Evolutionary conservation across 2,888 invertebrate genomes (phyloP).

Genomic region (Agrochola circellaris): DNA sequence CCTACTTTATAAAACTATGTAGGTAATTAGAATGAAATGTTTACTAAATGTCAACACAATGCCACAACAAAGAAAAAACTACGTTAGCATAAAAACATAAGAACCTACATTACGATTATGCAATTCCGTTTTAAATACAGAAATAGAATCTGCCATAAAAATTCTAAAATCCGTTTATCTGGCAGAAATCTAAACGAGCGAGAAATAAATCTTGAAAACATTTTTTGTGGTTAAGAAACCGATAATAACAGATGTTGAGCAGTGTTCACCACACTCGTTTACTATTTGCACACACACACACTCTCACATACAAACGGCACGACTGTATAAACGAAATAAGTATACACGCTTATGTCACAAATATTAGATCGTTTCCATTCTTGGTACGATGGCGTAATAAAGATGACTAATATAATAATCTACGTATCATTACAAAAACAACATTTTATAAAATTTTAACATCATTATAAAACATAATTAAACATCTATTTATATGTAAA

Average conservation of each 20-base stretch:
- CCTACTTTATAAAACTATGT: constrained; percentile 18
- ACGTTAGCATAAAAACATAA: constrained; percentile 30
- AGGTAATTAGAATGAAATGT: constrained; percentile 42
- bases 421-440: constrained; percentile 6
- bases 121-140: constrained; percentile 40
- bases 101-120: constrained; percentile 29
- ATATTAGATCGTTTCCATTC: constrained; percentile 61
- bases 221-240: constrained; percentile 70
- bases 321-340: constrained; percentile 29
- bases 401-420: constrained; percentile 56
- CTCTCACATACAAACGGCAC: constrained; percentile 28
- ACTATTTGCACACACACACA: constrained; percentile 57
- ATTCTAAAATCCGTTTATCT: constrained; percentile 48
- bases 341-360: constrained; percentile 57
- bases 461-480: constrained; percentile 36
- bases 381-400: constrained; percentile 50
- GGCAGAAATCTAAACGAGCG: constrained; percentile 53
- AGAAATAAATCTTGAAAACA: constrained; percentile 66
- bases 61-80: constrained; percentile 35
- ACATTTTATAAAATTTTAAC: not conserved
- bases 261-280: constrained; percentile 56
- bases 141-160: constrained; percentile 32
- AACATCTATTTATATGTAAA: constrained; percentile 61
- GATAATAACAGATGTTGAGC: constrained; percentile 73
- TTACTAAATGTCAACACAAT: constrained; percentile 44